Evolutionary conservation across 2,113 vertebrate species (phyloP), one percentile per base, ranked within the genome.

Genomic region (Percopsis transmontana): DNA sequence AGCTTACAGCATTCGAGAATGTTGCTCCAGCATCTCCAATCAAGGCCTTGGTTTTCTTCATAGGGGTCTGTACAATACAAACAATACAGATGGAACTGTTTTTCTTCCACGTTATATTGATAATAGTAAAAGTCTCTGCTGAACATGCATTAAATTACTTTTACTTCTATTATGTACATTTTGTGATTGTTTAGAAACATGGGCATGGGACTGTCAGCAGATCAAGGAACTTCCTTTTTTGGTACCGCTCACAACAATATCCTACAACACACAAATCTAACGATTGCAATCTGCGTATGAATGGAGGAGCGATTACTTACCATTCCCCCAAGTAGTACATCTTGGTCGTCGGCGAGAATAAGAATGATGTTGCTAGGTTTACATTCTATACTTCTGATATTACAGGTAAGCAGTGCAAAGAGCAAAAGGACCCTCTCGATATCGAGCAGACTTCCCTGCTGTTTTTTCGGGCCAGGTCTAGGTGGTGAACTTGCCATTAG

Each of bases 291-390:
- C 42, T 33, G 27, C 27, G 3, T 16, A 45, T 16, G 42, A 16
- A 12, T 12, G 40, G 39, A 5, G 12, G 14, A 7, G 15, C 13
- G 39, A 1, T 23, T 74, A 52, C 92, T 92, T 81, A 94, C 93
- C 93, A 93, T 87, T 13, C 93, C 93, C 15, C 92, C 92, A 27
- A 94, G 79, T 39, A 66, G 51, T 0, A 91, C 74, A 8, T 94
- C 93, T 84, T 94, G 93, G 63, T 94, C 93, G 74, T 94, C 93
- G 14, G 89, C 77, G 3, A 94, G 69, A 63, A 94, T 89, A 2
- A 94, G 82, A 3, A 94, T 52, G 55, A 94, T 76, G 80, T 94
- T 94, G 75, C 71, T 87, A 10, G 21, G 53, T 16, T 81, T 18
- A 1, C 73, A 9, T 1, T 62, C 64, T 51, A 63, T 68, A 41